A percentile compares a stretch with the other conserved stretches of the same genome.
phyloP scores from a whole-genome alignment of 1,140 invertebrate genomes.

The Drosophila arawakana region DNA sequence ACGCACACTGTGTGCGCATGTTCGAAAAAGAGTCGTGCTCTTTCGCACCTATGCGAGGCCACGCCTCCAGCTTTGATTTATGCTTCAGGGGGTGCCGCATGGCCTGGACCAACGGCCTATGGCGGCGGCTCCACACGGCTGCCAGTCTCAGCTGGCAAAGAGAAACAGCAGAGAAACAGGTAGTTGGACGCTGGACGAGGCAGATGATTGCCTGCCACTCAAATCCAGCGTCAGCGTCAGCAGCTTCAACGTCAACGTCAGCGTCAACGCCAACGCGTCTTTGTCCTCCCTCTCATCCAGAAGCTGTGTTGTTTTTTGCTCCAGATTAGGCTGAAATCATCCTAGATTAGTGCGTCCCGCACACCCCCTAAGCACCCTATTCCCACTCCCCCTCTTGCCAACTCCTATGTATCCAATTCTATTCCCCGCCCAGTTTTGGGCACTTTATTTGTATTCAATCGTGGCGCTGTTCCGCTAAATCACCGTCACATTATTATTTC shows the following conservation, averaged over 20 bases:
- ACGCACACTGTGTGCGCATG: slow-evolving; percentile 55
- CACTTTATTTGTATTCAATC: slow-evolving; percentile 84
- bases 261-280: slow-evolving; percentile 1
- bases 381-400: not conserved
- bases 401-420: not conserved
- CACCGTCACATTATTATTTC: slow-evolving; percentile 83
- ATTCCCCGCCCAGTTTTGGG: slow-evolving; percentile 20
- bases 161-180: slow-evolving; percentile 71
- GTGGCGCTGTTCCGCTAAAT: slow-evolving; percentile 82
- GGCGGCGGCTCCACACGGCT: slow-evolving; percentile 57
- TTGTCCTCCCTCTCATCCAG: slow-evolving; percentile 17
- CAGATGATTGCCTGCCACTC: slow-evolving; percentile 60
- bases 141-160: slow-evolving; percentile 18
- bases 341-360: slow-evolving; percentile 72
- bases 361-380: slow-evolving; percentile 9
- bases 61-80: slow-evolving; percentile 79
- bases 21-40: slow-evolving; percentile 59
- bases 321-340: slow-evolving; percentile 82
- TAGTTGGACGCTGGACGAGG: slow-evolving; percentile 69
- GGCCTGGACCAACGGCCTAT: slow-evolving; percentile 66
- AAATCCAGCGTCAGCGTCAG: slow-evolving; percentile 40
- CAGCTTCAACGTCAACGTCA: slow-evolving; percentile 25
- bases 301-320: slow-evolving; percentile 56
- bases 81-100: slow-evolving; percentile 68
- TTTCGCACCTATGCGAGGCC: slow-evolving; percentile 37